Percentiles rank a stretch among this genome's conserved stretches.
Conservation (phyloP, 2,888 invertebrate genomes). For the Synergus umbraculus region DNA sequence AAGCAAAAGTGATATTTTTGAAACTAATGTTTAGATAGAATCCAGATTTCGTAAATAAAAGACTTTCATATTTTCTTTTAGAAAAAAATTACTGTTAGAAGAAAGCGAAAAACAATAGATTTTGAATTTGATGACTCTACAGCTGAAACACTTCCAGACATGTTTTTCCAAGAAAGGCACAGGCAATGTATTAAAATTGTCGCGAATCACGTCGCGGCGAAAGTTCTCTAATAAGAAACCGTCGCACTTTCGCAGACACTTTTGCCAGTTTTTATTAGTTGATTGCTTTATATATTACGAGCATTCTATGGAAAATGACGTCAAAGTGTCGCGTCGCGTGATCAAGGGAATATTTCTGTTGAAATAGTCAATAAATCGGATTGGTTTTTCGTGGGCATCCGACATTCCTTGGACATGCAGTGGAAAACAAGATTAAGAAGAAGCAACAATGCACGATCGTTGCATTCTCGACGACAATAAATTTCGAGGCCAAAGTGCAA, state of each 20-base stretch:
- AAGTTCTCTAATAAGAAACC: conserved; percentile 29
- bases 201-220: conserved; percentile 31
- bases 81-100: neutral
- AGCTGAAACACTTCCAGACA: neutral
- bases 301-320: conserved; percentile 17
- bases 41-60: neutral
- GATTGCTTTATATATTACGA: conserved; percentile 12
- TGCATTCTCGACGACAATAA: conserved; percentile 31
- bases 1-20: neutral
- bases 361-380: conserved; percentile 20
- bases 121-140: neutral
- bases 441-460: conserved; percentile 28
- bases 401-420: conserved; percentile 14
- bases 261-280: conserved; percentile 27
- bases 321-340: conserved; percentile 7
- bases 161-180: conserved; percentile 9
- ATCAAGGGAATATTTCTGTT: conserved; percentile 24
- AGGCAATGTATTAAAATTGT: neutral
- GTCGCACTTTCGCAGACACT: conserved; percentile 29
- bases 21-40: neutral
- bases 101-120: neutral
- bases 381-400: conserved; percentile 7
- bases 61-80: neutral
- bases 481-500: conserved; percentile 23
- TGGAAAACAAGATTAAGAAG: conserved; percentile 13